Conservation (phyloP, 2,113 vertebrate genomes). For the Plestiodon gilberti region DNA sequence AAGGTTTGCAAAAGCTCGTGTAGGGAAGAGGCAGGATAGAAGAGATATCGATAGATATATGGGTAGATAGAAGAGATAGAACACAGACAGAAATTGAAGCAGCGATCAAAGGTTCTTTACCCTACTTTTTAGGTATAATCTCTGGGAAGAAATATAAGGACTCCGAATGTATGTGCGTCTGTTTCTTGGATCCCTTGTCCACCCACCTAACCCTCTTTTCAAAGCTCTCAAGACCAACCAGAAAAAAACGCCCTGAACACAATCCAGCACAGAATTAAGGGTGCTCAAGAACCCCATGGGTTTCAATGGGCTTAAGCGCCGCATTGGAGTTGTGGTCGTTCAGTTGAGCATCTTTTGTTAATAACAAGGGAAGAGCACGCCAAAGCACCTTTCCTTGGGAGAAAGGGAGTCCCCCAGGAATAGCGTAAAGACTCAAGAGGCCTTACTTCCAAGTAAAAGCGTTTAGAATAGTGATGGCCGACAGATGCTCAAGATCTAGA, state of each 20-base stretch:
- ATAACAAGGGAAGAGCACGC: background rate
- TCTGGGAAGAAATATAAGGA: background rate
- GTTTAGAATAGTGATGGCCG: background rate
- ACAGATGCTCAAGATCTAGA: background rate
- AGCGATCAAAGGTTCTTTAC: background rate
- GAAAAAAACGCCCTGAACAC: too few relatives aligned
- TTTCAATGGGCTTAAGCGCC: background rate
- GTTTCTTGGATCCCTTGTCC: too few relatives aligned
- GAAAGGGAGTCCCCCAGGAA: background rate
- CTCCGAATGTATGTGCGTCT: too few relatives aligned
- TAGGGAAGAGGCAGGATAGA: background rate
- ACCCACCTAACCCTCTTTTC: background rate
- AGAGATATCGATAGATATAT: too few relatives aligned
- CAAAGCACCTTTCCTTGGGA: background rate
- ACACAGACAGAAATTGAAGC: background rate
- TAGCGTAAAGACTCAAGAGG: background rate
- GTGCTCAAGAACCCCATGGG: background rate
- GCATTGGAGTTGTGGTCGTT: background rate
- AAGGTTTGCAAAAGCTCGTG: background rate
- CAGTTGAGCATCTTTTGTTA: background rate
- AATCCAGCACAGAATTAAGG: background rate
- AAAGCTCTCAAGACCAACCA: background rate
- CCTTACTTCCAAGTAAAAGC: background rate
- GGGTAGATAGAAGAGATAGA: too few relatives aligned
- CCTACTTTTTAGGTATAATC: background rate